phyloP scores from a whole-genome alignment of 2,113 vertebrate genomes.

The Syngnathus scovelli region DNA sequence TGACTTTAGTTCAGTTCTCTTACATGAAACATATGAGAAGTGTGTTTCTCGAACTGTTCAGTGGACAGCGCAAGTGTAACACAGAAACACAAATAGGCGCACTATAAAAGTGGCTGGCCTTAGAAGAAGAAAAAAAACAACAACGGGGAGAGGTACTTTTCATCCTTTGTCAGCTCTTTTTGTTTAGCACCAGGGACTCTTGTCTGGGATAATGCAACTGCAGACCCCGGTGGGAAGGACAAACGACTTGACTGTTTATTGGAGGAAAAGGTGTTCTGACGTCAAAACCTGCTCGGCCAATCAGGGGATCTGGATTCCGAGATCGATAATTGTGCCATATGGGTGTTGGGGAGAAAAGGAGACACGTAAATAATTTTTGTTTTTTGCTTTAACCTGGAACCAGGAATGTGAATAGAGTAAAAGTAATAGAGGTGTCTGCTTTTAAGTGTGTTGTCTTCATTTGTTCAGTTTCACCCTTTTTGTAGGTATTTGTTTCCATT shows the following conservation, averaged over 20 bases:
- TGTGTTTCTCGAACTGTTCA: conserved; percentile 45
- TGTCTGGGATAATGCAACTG: conserved; percentile 31
- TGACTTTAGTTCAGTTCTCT: no score
- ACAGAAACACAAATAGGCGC: conserved; percentile 19
- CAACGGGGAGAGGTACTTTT: conserved; percentile 52
- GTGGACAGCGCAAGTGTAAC: conserved; percentile 51
- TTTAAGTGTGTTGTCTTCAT: no score
- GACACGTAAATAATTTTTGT: no score
- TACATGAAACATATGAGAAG: no score
- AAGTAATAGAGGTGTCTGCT: no score
- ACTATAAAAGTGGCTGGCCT: conserved; percentile 43
- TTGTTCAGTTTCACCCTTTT: no score
- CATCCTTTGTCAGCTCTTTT: conserved; percentile 52
- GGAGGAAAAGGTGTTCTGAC: conserved; percentile 10
- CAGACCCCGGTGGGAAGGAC: conserved; percentile 1
- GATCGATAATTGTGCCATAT: neutral
- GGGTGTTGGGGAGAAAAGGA: no score
- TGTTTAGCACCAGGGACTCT: conserved; percentile 44
- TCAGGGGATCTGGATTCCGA: neutral
- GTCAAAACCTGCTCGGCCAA: neutral
- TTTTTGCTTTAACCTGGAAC: no score
- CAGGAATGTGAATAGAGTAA: no score
- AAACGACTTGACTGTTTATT: conserved; percentile 14
- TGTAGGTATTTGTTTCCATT: no score
- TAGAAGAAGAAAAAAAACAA: neutral